These are phyloP conservation scores for Colletes collaris DNA, from an alignment of 2,888 invertebrate species.

Conservation along the genomic window DNA sequence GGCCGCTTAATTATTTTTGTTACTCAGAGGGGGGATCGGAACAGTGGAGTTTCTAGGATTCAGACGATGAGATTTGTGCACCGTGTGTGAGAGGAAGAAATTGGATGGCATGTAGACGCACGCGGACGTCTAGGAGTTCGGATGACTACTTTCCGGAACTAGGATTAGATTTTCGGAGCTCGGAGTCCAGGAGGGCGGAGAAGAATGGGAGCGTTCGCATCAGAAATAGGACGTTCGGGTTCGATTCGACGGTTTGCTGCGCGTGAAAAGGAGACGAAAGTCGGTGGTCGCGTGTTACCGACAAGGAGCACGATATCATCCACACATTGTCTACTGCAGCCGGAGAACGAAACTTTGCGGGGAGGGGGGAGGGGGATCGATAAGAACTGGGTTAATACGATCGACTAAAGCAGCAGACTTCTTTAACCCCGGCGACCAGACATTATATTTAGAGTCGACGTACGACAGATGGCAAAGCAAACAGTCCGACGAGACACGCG, in stretches of 20 bases:
- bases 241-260: slow-evolving; percentile 18
- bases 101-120: too few species aligned
- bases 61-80: too few species aligned
- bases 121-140: neutral
- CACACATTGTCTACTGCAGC: slow-evolving; percentile 1
- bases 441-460: slow-evolving; percentile 39
- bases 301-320: slow-evolving; percentile 8
- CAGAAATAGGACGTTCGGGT: slow-evolving; percentile 28
- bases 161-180: neutral
- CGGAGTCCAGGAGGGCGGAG: neutral
- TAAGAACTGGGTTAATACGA: slow-evolving; percentile 77
- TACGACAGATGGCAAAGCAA: slow-evolving; percentile 9
- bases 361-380: slow-evolving; percentile 60
- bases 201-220: slow-evolving; percentile 30
- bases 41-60: too few species aligned
- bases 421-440: slow-evolving; percentile 50
- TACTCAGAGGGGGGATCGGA: too few species aligned
- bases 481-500: neutral
- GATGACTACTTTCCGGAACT: neutral
- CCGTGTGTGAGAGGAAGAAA: neutral
- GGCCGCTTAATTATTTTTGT: too few species aligned
- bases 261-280: slow-evolving; percentile 13
- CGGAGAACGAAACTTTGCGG: slow-evolving; percentile 61
- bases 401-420: slow-evolving; percentile 70
- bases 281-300: neutral